Conservation (phyloP, 2,797 vertebrate species). For the Malurus leucopterus region DNA sequence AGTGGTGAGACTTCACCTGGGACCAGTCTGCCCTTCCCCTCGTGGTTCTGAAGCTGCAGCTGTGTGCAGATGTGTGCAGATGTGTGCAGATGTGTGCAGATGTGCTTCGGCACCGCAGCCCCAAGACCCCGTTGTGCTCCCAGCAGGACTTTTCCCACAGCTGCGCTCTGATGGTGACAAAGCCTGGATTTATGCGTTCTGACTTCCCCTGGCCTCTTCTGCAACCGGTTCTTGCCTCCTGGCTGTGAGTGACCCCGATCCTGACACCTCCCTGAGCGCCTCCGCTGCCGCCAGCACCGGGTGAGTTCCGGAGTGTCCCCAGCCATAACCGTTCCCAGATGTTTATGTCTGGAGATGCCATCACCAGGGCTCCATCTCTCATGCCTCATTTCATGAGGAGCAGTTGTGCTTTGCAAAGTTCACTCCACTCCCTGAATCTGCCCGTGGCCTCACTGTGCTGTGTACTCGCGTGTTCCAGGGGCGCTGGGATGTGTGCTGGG, state of each 20-base stretch:
- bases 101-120: neutral
- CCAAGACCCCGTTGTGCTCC: accelerated
- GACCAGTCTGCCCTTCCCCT: neutral
- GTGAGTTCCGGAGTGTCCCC: neutral
- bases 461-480: accelerated
- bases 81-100: neutral
- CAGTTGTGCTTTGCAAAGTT: neutral
- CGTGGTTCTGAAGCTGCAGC: accelerated
- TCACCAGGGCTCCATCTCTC: neutral
- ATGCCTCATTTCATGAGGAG: neutral
- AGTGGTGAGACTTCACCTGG: neutral
- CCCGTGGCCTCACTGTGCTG: accelerated
- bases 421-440: neutral
- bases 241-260: neutral
- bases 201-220: neutral
- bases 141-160: neutral
- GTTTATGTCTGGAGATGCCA: conserved; percentile 14
- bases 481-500: neutral
- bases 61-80: neutral
- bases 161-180: accelerated
- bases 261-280: neutral
- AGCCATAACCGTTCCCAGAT: neutral
- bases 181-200: neutral
- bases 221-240: neutral
- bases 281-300: neutral